Conservation (phyloP, 2,888 invertebrate species). For the Epirrhoe alternata region DNA sequence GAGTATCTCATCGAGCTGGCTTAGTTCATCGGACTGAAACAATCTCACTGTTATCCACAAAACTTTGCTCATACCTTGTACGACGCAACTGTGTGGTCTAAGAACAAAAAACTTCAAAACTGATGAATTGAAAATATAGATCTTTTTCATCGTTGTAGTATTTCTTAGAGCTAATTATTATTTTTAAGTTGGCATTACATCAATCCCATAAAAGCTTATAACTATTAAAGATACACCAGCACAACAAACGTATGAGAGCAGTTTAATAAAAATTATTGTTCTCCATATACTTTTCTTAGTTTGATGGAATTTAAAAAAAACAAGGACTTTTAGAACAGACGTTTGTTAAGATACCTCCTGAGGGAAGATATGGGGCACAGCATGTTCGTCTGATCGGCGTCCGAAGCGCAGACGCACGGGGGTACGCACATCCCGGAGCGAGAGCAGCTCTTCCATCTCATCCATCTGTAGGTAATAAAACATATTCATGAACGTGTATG, state of each 20-base stretch:
- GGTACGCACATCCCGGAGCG: conserved; percentile 73
- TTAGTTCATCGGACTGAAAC: conserved; percentile 65
- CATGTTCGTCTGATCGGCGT: conserved; percentile 79
- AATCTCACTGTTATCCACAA: neutral
- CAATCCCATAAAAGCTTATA: too few species aligned
- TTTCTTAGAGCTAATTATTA: too few species aligned
- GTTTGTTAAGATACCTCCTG: conserved; percentile 64
- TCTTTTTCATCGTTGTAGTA: too few species aligned
- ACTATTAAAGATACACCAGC: too few species aligned
- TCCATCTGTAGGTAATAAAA: conserved; percentile 66
- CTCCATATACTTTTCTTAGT: too few species aligned
- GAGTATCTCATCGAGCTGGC: conserved; percentile 69
- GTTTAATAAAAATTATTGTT: too few species aligned
- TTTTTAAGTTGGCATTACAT: too few species aligned
- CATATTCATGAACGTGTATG: neutral
- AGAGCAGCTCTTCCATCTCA: conserved; percentile 75
- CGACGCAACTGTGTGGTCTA: neutral
- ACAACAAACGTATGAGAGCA: too few species aligned
- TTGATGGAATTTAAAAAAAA: too few species aligned
- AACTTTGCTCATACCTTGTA: neutral
- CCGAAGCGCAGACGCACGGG: conserved; percentile 82
- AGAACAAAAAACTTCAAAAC: neutral
- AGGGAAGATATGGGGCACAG: conserved; percentile 79
- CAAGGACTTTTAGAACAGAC: neutral
- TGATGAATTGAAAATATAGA: too few species aligned